These are phyloP conservation scores for Sardina pilchardus DNA, from an alignment of 2,113 vertebrate species.

Conservation along the genomic window DNA sequence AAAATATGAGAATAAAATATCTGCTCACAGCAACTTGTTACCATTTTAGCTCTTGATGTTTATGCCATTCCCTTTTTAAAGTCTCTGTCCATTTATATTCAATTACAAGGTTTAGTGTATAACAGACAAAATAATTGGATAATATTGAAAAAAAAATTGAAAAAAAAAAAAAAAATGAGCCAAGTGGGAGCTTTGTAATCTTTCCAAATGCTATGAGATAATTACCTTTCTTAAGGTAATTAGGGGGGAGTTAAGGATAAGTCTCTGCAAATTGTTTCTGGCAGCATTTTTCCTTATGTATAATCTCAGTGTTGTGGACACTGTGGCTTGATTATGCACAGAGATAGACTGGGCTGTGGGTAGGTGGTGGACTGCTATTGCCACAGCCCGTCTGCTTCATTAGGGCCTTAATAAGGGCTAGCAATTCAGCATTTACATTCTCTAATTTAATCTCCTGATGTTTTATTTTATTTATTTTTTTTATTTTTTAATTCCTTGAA, in stretches of 20 bases:
- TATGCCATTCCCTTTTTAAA: background rate
- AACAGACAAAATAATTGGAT: background rate
- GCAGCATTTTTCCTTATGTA: background rate
- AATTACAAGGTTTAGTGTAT: background rate
- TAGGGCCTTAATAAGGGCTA: background rate
- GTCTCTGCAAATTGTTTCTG: background rate
- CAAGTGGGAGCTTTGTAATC: background rate
- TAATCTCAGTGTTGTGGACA: background rate
- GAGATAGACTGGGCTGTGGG: background rate
- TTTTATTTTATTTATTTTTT: background rate
- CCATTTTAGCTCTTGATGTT: background rate
- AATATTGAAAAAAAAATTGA: background rate
- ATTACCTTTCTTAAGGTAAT: slow-evolving; percentile 17
- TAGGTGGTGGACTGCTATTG: background rate
- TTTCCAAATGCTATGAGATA: background rate
- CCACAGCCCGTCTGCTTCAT: background rate
- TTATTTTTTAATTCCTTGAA: background rate
- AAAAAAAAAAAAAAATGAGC: background rate
- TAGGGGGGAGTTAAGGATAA: background rate
- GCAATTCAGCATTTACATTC: background rate
- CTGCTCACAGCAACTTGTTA: background rate
- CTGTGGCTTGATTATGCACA: background rate
- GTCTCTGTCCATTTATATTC: background rate
- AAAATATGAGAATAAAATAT: background rate
- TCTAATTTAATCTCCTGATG: background rate